Evolutionary conservation across 2,888 invertebrate genomes (phyloP).

Genomic region (Nyleta sp.): DNA sequence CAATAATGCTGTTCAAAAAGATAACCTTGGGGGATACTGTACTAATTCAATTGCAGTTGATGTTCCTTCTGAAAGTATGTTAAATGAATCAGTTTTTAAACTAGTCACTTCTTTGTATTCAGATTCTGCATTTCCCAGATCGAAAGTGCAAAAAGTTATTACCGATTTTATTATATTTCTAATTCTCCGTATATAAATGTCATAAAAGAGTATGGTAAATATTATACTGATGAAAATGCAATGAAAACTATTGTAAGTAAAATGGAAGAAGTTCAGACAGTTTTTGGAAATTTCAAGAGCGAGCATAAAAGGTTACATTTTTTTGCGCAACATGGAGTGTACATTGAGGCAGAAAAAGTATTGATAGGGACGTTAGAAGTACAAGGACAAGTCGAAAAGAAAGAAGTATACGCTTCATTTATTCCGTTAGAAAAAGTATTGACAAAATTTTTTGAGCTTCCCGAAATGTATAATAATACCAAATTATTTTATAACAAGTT

Average conservation of each 20-base stretch:
- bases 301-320: background rate
- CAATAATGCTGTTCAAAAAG: background rate
- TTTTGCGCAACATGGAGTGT: background rate
- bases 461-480: constrained; percentile 6
- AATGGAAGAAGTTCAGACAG: background rate
- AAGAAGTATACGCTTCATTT: constrained; percentile 18
- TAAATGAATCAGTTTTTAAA: background rate
- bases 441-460: constrained; percentile 26
- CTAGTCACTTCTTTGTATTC: background rate
- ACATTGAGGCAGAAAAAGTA: background rate
- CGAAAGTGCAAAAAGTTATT: constrained; percentile 7
- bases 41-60: background rate
- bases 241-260: background rate
- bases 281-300: constrained; percentile 4
- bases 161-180: background rate
- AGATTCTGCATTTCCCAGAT: background rate
- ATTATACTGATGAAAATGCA: background rate
- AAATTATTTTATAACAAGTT: constrained; percentile 6
- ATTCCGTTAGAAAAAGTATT: constrained; percentile 28
- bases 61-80: background rate
- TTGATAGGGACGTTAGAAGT: no score
- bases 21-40: background rate
- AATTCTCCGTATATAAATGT: background rate
- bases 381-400: background rate
- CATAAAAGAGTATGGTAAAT: background rate